Conservation (phyloP, 2,113 vertebrate genomes). For the Phocoena phocoena region DNA sequence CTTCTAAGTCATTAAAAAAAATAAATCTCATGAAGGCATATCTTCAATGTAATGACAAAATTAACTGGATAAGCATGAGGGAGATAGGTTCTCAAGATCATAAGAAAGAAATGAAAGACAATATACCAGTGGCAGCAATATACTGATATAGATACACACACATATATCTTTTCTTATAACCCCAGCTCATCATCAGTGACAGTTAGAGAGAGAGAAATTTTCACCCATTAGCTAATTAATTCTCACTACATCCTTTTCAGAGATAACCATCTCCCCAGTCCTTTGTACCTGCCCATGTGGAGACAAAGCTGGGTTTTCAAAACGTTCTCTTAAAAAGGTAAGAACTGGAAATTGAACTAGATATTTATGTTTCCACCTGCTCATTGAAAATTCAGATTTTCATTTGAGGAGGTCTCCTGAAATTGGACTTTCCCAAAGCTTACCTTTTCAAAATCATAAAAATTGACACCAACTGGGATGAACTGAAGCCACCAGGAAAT, state of each 20-base stretch:
- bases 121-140: not conserved
- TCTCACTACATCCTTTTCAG: not conserved
- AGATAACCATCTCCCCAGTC: not conserved
- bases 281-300: not conserved
- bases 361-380: not conserved
- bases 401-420: not conserved
- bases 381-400: not conserved
- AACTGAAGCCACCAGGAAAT: not conserved
- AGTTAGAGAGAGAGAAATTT: not conserved
- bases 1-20: conserved; percentile 67
- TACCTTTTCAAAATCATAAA: not conserved
- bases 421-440: not conserved
- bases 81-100: conserved; percentile 21
- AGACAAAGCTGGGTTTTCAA: not conserved
- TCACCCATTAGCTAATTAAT: conserved; percentile 3
- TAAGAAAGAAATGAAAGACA: conserved; percentile 32
- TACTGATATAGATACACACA: not conserved
- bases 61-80: conserved; percentile 60
- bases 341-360: not conserved
- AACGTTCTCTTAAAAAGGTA: not conserved
- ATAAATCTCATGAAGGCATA: conserved; percentile 54
- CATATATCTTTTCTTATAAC: not conserved
- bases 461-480: not conserved
- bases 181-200: not conserved
- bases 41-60: conserved; percentile 64